phyloP scores from a whole-genome alignment of 2,888 invertebrate species.

The Dioctria rufipes region DNA sequence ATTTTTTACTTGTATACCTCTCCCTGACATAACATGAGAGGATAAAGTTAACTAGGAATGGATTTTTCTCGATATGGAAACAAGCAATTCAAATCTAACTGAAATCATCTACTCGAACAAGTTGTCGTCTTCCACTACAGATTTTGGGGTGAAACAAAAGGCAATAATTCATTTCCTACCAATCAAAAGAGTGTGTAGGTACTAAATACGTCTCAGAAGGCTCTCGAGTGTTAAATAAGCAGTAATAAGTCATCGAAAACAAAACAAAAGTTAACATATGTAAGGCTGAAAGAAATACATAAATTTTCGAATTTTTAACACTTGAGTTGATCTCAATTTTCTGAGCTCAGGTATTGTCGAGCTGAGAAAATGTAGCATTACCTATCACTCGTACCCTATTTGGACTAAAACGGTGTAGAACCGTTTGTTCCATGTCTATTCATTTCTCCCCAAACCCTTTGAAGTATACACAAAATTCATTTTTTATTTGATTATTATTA shows the following conservation, averaged over 20 bases:
- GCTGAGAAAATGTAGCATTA: conserved; percentile 1
- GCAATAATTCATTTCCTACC: too few species aligned
- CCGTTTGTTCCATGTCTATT: background rate
- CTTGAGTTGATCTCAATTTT: conserved; percentile 52
- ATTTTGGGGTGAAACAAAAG: too few species aligned
- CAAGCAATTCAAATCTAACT: too few species aligned
- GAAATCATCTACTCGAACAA: too few species aligned
- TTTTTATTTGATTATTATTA: conserved; percentile 56
- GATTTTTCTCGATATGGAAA: too few species aligned
- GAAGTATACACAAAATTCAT: conserved; percentile 27
- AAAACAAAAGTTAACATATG: conserved; percentile 49
- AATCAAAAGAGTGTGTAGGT: too few species aligned
- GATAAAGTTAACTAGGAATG: too few species aligned
- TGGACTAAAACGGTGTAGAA: background rate
- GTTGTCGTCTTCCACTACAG: too few species aligned
- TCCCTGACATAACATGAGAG: too few species aligned
- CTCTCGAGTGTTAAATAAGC: conserved; percentile 41
- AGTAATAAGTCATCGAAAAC: conserved; percentile 45
- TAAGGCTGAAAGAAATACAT: conserved; percentile 34
- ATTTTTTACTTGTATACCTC: too few species aligned
- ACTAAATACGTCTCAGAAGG: background rate
- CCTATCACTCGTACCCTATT: background rate
- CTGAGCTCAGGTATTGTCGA: conserved; percentile 42
- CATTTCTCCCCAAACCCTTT: background rate
- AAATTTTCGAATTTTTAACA: conserved; percentile 55